Evolutionary conservation across 2,888 invertebrate genomes (phyloP).

Genomic region (Escarpia spicata): DNA sequence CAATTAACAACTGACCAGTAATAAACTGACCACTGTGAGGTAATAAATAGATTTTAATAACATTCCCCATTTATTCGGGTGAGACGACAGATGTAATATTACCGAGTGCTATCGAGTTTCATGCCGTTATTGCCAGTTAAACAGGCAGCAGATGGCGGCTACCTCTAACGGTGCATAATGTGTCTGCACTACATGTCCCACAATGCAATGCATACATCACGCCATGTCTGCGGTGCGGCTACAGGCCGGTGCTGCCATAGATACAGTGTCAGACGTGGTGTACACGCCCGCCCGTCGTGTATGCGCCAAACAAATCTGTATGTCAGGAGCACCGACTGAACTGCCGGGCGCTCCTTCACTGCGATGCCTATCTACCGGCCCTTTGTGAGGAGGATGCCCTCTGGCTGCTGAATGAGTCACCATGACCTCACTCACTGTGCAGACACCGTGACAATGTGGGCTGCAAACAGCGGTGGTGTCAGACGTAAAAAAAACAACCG

Average conservation of each 20-base stretch:
- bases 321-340: background rate
- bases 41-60: background rate
- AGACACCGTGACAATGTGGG: constrained; percentile 4
- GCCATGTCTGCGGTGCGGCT: background rate
- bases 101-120: background rate
- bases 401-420: background rate
- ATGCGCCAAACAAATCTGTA: background rate
- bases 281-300: background rate
- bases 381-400: background rate
- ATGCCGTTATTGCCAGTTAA: no score
- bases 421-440: background rate
- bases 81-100: background rate
- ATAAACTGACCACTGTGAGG: background rate
- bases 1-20: background rate
- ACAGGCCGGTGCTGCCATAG: no score
- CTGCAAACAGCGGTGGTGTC: background rate
- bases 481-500: background rate
- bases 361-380: background rate
- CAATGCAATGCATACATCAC: background rate
- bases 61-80: background rate
- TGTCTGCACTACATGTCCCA: background rate
- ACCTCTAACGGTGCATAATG: background rate
- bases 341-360: background rate
- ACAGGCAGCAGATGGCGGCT: background rate
- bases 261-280: background rate